Percentiles rank a stretch among this genome's conserved stretches.
phyloP scores from a whole-genome alignment of 2,113 vertebrate species.

The Salvelinus alpinus region DNA sequence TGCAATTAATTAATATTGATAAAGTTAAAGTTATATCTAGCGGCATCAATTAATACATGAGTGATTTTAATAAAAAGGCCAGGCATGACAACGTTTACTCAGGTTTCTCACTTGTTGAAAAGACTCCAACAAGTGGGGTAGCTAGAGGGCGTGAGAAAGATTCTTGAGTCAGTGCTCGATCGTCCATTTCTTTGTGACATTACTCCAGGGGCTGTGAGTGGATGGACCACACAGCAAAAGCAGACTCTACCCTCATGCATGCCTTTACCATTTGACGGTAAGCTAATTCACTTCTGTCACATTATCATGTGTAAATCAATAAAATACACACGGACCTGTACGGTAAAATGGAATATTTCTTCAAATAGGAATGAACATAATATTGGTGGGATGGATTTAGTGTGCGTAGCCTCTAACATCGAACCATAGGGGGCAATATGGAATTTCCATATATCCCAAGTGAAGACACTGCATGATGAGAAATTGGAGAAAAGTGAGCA shows the following conservation, averaged over 20 bases:
- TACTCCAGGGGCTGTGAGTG: background rate
- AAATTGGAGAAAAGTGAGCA: background rate
- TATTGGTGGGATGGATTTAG: background rate
- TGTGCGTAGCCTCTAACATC: background rate
- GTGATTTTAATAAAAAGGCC: slow-evolving; percentile 33
- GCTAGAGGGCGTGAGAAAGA: background rate
- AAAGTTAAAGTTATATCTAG: slow-evolving; percentile 53
- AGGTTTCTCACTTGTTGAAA: slow-evolving; percentile 21
- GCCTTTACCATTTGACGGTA: background rate
- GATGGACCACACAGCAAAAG: slow-evolving; percentile 5
- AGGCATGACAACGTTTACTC: slow-evolving; percentile 33
- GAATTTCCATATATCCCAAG: background rate
- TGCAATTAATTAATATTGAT: slow-evolving; percentile 64
- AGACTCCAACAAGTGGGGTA: background rate
- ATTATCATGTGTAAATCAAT: background rate
- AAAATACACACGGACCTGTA: background rate
- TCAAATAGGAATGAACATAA: background rate
- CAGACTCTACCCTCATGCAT: background rate
- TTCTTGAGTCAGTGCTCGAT: background rate
- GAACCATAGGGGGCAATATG: background rate
- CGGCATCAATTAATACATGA: slow-evolving; percentile 40
- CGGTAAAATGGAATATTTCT: background rate
- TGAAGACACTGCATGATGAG: background rate
- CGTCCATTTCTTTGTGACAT: background rate
- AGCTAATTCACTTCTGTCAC: background rate